Evolutionary conservation across 2,797 vertebrate genomes (phyloP).

Genomic region (Tapera naevia): DNA sequence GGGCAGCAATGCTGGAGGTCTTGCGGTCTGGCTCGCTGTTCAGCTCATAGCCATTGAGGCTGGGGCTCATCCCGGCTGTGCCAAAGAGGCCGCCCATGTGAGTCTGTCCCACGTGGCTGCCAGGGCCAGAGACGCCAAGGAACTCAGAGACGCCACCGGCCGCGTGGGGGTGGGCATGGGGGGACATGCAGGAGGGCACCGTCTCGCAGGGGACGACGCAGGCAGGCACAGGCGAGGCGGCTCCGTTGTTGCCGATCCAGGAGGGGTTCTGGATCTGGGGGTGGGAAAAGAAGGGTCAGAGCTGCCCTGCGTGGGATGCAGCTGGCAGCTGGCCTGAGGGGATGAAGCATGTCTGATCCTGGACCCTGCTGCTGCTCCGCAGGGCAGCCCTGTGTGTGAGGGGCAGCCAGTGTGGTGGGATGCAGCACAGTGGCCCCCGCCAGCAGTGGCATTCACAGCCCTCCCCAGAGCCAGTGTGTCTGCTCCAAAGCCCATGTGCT

Average conservation of each 20-base stretch:
- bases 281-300: not conserved
- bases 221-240: constrained; percentile 91
- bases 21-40: constrained; percentile 97
- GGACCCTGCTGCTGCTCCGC: not conserved
- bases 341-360: rapidly evolving
- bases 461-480: not conserved
- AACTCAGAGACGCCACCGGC: constrained; percentile 90
- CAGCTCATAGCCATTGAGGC: constrained; percentile 94
- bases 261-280: constrained; percentile 96
- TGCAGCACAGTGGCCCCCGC: rapidly evolving
- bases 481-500: not conserved
- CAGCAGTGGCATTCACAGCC: not conserved
- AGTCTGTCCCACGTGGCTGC: constrained; percentile 91
- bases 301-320: rapidly evolving
- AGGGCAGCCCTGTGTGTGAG: not conserved
- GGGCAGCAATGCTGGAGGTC: constrained; percentile 94
- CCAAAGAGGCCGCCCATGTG: constrained; percentile 97
- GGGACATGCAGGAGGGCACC: constrained; percentile 95
- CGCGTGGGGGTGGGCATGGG: constrained; percentile 88
- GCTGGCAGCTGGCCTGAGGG: not conserved
- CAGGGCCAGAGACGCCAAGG: constrained; percentile 86
- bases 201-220: constrained; percentile 96
- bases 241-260: constrained; percentile 91
- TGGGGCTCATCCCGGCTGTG: constrained; percentile 83
- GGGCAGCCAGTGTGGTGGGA: rapidly evolving